Percentiles rank a stretch among this genome's conserved stretches.
phyloP scores from a whole-genome alignment of 2,113 vertebrate species.

The Falco punctatus region DNA sequence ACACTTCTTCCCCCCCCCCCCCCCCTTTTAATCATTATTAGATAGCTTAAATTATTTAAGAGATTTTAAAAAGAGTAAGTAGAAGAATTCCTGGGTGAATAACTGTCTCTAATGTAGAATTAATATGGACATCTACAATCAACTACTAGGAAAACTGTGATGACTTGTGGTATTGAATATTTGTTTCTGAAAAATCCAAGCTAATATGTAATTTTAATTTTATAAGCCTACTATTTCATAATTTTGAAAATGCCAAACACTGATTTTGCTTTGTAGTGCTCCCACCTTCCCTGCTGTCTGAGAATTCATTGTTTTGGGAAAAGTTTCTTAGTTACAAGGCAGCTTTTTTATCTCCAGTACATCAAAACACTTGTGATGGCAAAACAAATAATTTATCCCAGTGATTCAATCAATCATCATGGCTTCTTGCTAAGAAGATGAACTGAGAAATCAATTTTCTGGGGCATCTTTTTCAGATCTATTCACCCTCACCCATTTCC shows the following conservation, averaged over 20 bases:
- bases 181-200: neutral
- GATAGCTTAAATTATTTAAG: neutral
- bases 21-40: neutral
- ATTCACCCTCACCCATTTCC: neutral
- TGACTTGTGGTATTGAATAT: accelerated
- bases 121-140: neutral
- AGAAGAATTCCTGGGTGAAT: neutral
- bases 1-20: no score
- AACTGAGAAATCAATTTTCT: constrained; percentile 34
- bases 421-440: neutral
- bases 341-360: neutral
- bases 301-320: neutral
- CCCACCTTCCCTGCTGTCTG: neutral
- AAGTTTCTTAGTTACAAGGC: neutral
- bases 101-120: neutral
- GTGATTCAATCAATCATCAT: neutral
- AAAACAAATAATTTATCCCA: neutral
- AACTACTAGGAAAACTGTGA: neutral
- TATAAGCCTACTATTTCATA: neutral
- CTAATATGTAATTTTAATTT: neutral
- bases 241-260: neutral
- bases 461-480: neutral
- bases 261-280: neutral
- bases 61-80: neutral
- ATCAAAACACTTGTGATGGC: neutral